Base-by-base conservation (phyloP, 1,140 invertebrate species). In the Halictus rubicundus region DNA sequence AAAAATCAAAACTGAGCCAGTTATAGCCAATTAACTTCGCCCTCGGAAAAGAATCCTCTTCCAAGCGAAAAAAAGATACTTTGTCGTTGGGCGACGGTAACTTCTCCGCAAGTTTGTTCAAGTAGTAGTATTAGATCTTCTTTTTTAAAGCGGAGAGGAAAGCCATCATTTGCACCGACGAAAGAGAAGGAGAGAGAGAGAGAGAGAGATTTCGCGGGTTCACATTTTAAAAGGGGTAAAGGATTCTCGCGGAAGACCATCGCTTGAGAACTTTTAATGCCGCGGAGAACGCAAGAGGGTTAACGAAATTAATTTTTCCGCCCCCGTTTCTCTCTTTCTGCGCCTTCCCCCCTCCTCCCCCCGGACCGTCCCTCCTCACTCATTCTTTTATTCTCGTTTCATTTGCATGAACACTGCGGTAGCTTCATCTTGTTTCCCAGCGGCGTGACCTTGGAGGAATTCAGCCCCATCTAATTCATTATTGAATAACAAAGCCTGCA, bases 251-350 rank as follows among this genome's bases (percentile, higher is more conserved):
- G 82, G 78, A 88, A 86, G 82, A 82, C 83, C 85, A 74, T 72
- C 78, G 78, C 81, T 81, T 68, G 88, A 87, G 80, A 83, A 90
- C 88, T 90, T 89, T 90, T 89, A 90, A 90, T 89, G 84, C 84
- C 78, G 78, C 65, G 69, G 82, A 89, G 83, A 86, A 90, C 86
- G 80, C 83, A 52, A 82, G 79, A 76, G 54, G 85, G 84, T 89
- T 90, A 88, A 90, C 68, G 81, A 80, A 76, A 89, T 90, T 90
- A 90, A 89, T 89, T 89, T 88, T 86, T 88, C 86, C 89, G 82
- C 84, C 65, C 82, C 46, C 69, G 68, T 46, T 59, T 46, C 61
- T 27, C 68, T 78, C 75, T 69, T 71, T 72, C 76, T 27, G 70
- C 68, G 39, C 71, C 14, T 39, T 75, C 60, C 32, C 60, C 42